phyloP scores from a whole-genome alignment of 2,113 vertebrate species.

The Turdus rufiventris region DNA sequence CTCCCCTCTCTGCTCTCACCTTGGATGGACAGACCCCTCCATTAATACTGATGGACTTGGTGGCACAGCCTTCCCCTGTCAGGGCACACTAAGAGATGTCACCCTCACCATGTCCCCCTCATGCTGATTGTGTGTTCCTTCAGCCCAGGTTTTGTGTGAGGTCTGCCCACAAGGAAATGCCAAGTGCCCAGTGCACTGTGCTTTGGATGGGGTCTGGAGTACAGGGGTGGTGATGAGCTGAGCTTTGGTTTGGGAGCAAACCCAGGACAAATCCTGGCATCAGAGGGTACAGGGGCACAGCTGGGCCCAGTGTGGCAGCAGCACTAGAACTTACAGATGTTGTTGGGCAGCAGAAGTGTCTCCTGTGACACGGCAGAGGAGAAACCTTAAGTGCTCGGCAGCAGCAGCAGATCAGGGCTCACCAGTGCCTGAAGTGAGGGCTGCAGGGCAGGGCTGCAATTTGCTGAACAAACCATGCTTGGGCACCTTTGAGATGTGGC shows the following conservation, averaged over 20 bases:
- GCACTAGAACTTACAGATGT: fast-evolving
- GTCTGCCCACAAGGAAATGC: not conserved
- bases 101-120: not conserved
- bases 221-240: not conserved
- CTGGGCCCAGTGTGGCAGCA: not conserved
- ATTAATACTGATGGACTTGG: fast-evolving
- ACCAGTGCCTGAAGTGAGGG: too few species aligned
- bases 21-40: not conserved
- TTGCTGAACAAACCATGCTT: not conserved
- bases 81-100: not conserved
- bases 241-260: not conserved
- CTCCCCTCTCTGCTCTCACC: not conserved
- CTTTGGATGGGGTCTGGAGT: not conserved
- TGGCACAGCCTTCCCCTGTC: fast-evolving
- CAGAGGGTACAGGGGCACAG: not conserved
- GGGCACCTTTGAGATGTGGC: fast-evolving
- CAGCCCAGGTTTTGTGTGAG: not conserved
- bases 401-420: not conserved
- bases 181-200: fast-evolving
- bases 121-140: fast-evolving
- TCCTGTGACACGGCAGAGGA: fast-evolving
- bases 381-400: not conserved
- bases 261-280: not conserved
- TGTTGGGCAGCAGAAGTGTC: not conserved
- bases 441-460: not conserved